Evolutionary conservation across 2,797 vertebrate genomes (phyloP), one percentile per base, ranked within the genome.

Genomic region (Sorex maritimensis): DNA sequence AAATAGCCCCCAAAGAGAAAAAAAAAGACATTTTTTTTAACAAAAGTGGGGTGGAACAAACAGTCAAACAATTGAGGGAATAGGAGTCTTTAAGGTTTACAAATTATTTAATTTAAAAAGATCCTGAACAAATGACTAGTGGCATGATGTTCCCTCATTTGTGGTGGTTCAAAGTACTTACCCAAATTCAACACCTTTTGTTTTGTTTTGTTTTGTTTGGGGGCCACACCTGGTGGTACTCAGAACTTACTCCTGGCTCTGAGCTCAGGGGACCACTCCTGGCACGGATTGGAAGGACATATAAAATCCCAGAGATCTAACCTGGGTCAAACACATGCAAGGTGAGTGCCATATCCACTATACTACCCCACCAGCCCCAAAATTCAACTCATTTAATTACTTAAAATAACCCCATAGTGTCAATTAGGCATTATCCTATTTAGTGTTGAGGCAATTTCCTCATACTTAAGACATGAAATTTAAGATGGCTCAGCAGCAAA

Each of bases 1-100:
- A 97, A 88, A 96, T 13, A 97, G 5, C 41, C 41, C 41, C 41
- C 1, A 96, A 97, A 90, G 95, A 95, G 94, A 79, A 72, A 65
- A 26, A 61, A 61, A 61, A 19, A 61, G 21, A 58, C 14, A 88
- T 34, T 81, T 61, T 91, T 26, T 88, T 30, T 79, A 1, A 2
- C 82, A 41, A 73, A 5, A 19, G 7, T 17, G 52, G 21, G 88
- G 73, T 46, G 21, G 88, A 78, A 55, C 52, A 84, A 65, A 75
- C 69, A 96, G 87, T 82, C 63, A 94, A 86, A 67, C 46, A 80
- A 49, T 23, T 17, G 78, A 79, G 6, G 63, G 86, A 96, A 88
- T 0, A 88, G n/a, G 83, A 55, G 15, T 55, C 86, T 90, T 75
- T 34, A 82, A 68, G 41, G 34, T 78, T 49, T 87, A 6, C 11